These are phyloP conservation scores for Chlorocebus sabaeus DNA, from an alignment of 2,113 vertebrate species.

Conservation along the genomic window DNA sequence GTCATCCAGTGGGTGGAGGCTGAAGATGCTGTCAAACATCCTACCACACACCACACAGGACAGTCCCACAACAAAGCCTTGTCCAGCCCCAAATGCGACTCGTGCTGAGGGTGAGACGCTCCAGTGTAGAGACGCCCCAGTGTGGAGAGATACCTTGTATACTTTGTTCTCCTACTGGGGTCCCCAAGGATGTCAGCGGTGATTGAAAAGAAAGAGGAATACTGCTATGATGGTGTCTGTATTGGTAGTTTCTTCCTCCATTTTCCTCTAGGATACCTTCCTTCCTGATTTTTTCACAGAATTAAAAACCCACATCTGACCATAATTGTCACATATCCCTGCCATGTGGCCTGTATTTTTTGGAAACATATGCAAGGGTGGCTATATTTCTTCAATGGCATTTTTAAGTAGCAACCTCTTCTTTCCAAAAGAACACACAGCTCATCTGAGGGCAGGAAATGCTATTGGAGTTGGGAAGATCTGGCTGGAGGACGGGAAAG, in stretches of 20 bases:
- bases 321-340: neutral
- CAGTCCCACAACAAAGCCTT: fast-evolving
- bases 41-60: fast-evolving
- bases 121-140: neutral
- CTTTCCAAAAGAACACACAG: neutral
- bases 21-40: neutral
- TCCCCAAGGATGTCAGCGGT: neutral
- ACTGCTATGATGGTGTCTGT: fast-evolving
- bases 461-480: neutral
- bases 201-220: neutral
- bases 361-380: neutral
- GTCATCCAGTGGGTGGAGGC: neutral
- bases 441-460: neutral
- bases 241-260: neutral
- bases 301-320: neutral
- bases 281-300: neutral
- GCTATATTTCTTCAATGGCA: neutral
- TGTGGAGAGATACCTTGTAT: neutral
- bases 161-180: neutral
- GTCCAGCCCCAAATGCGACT: neutral
- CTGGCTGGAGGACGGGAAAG: neutral
- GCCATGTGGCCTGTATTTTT: neutral
- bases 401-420: neutral
- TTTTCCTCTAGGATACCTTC: neutral
- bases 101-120: fast-evolving